Base-by-base conservation (phyloP, 2,888 invertebrate genomes). In the Apamea crenata region DNA sequence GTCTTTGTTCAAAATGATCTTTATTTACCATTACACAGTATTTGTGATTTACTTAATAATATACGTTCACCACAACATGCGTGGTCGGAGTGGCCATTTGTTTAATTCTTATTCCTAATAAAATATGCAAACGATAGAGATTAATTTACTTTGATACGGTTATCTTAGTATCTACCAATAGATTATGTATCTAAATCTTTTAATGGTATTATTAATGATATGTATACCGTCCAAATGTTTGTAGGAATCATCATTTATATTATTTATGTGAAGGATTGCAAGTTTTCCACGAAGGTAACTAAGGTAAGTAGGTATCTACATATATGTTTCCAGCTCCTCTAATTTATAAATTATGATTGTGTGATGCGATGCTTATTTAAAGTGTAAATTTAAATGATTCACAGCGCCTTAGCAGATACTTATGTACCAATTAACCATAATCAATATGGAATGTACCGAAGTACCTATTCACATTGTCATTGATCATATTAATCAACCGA, bases 11-110 rank as follows among this genome's bases (percentile, higher is more conserved):
- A 63, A 59, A 74, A 59, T 40, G 59, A 70, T 80, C 68, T 40
- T 81, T 82, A 87, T 63, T 87, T 85, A 89, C 89, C 90, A 90
- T 91, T 84, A 82, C 70, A 65, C 69, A 72, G 73, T 76, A 63
- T 80, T 68, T 47, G 70, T 73, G 74, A 69, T 65, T 56, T 44
- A 63, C 63, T 50, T 71, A 67, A 21, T 47, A 74, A 66, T 81
- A 77, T 74, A 86, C 84, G 88, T 84, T 86, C 88, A 80, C 87
- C 77, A 74, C 84, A 67, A 74, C 81, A 84, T 87, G 85, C 86
- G 89, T 77, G 75, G 84, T 78, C 80, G 69, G 76, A 91, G 87
- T 93, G 89, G 85, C 59, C 71, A 70, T 71, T 78, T 75, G 63
- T 56, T 68, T 79, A 74, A 81, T 81, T 77, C 65, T 74, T 80